phyloP scores from a whole-genome alignment of 1,140 invertebrate species.

The Nylanderia fulva region DNA sequence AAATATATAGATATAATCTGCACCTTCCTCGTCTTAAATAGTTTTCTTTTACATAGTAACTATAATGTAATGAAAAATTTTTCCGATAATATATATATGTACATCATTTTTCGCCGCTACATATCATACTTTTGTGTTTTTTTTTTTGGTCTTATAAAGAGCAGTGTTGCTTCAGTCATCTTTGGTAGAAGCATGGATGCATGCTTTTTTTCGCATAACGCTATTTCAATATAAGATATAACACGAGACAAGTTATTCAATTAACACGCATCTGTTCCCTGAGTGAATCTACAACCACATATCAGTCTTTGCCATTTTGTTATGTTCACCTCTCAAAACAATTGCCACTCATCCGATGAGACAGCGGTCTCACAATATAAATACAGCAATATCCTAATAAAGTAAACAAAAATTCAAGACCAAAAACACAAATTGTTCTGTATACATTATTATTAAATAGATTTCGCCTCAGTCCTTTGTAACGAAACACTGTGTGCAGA shows the following conservation, averaged over 20 bases:
- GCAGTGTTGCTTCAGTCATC: slow-evolving; percentile 80
- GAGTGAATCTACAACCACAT: slow-evolving; percentile 82
- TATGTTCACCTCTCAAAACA: slow-evolving; percentile 71
- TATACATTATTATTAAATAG: neutral
- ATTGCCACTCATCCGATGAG: slow-evolving; percentile 74
- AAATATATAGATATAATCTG: slow-evolving; percentile 47
- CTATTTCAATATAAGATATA: slow-evolving; percentile 71
- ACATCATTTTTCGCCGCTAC: slow-evolving; percentile 31
- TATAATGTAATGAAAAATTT: slow-evolving; percentile 52
- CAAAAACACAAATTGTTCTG: neutral
- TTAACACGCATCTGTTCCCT: slow-evolving; percentile 80
- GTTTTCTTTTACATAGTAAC: slow-evolving; percentile 49
- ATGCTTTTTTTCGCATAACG: slow-evolving; percentile 63
- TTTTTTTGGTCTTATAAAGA: slow-evolving; percentile 79
- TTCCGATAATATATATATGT: slow-evolving; percentile 40
- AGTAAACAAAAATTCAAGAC: slow-evolving; percentile 2
- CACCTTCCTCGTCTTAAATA: slow-evolving; percentile 56
- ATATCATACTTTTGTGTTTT: slow-evolving; percentile 22
- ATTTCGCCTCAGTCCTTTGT: neutral
- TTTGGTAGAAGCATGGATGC: slow-evolving; percentile 80
- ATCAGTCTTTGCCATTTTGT: slow-evolving; percentile 81
- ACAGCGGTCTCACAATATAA: slow-evolving; percentile 73
- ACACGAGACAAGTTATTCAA: slow-evolving; percentile 70
- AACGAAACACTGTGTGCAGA: neutral
- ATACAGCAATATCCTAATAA: slow-evolving; percentile 51